phyloP scores from a whole-genome alignment of 2,113 vertebrate genomes.

The Falco punctatus region DNA sequence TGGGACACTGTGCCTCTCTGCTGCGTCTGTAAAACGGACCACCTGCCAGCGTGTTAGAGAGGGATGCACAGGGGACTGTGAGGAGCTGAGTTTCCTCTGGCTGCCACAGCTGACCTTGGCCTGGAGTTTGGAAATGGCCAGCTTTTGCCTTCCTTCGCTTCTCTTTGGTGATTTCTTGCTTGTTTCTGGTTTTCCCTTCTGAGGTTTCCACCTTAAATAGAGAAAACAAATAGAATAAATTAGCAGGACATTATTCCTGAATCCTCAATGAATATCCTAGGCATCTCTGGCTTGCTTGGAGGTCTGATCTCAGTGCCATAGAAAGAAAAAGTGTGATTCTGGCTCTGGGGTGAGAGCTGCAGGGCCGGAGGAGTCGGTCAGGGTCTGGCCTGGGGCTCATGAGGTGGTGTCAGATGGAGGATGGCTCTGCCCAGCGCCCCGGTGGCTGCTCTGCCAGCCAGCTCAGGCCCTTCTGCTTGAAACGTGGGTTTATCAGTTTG shows the following conservation, averaged over 20 bases:
- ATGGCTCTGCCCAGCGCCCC: not conserved
- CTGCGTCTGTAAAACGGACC: not conserved
- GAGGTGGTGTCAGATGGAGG: not conserved
- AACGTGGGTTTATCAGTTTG: not conserved
- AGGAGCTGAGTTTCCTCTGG: not conserved
- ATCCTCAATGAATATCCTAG: not conserved
- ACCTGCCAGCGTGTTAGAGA: accelerated
- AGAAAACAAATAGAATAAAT: not conserved
- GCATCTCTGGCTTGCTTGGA: not conserved
- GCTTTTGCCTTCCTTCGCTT: not conserved
- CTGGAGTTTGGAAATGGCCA: not conserved
- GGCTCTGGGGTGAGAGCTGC: not conserved
- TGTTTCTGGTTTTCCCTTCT: not conserved
- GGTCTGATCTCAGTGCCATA: not conserved
- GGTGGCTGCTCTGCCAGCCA: not conserved
- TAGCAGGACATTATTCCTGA: not conserved
- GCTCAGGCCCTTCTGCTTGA: not conserved
- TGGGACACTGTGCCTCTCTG: not conserved
- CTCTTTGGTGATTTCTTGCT: not conserved
- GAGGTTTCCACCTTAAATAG: not conserved
- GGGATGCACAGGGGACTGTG: not conserved
- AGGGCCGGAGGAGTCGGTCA: not conserved
- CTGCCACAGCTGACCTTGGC: not conserved
- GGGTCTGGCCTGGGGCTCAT: not conserved
- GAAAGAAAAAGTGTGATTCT: not conserved